Percentiles rank a stretch among this genome's conserved stretches.
Conservation (phyloP, 2,113 vertebrate genomes). For the Herpailurus yagouaroundi region DNA sequence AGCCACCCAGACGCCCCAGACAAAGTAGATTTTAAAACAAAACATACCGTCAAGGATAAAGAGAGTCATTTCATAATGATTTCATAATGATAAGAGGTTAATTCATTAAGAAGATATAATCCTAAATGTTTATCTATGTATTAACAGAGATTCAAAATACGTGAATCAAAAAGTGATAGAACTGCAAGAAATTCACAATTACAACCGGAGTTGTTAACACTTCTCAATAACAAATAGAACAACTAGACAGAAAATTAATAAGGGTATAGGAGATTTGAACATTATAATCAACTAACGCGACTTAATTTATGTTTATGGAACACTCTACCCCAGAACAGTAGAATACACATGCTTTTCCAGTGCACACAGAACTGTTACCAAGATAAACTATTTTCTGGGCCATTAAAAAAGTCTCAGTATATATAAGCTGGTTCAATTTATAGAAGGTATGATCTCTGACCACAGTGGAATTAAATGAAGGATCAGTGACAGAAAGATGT, state of each 20-base stretch:
- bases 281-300: neutral
- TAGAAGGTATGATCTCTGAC: neutral
- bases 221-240: neutral
- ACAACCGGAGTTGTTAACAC: neutral
- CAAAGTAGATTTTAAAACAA: neutral
- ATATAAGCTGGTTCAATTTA: neutral
- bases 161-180: neutral
- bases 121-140: neutral
- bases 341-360: neutral
- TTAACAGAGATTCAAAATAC: neutral
- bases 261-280: neutral
- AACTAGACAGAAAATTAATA: neutral
- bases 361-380: neutral
- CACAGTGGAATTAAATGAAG: neutral
- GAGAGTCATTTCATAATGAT: neutral
- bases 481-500: neutral
- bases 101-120: neutral
- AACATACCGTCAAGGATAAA: neutral
- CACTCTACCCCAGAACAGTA: neutral
- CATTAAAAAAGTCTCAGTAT: neutral
- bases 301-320: neutral
- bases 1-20: neutral
- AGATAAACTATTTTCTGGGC: neutral
- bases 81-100: neutral
- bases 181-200: neutral